Conservation (phyloP, 2,888 invertebrate genomes). For the Serripes groenlandicus region DNA sequence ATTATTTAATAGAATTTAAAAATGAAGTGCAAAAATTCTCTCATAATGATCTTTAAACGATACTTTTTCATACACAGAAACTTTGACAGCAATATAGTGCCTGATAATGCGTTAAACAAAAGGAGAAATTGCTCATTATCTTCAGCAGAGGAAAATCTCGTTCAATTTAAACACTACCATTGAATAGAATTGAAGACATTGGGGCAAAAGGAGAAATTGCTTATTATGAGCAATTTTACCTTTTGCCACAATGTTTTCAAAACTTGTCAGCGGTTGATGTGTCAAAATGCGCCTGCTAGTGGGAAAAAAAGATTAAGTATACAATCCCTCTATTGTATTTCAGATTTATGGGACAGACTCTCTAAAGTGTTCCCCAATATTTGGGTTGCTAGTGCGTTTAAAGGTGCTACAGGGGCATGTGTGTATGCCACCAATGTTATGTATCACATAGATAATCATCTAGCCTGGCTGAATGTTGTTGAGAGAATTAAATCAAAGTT, state of each 20-base stretch:
- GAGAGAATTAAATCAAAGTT: slow-evolving; percentile 79
- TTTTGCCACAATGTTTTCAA: not conserved
- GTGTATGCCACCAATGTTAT: slow-evolving; percentile 90
- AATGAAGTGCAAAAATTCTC: too few species aligned
- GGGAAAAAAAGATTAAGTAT: not conserved
- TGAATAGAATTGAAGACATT: not conserved
- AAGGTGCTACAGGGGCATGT: slow-evolving; percentile 93
- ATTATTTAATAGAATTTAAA: too few species aligned
- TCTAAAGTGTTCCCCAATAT: slow-evolving; percentile 90
- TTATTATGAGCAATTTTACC: not conserved
- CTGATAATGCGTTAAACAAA: too few species aligned
- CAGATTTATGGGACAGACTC: slow-evolving; percentile 89
- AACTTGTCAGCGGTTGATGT: not conserved
- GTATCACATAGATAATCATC: slow-evolving; percentile 91
- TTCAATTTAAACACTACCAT: too few species aligned
- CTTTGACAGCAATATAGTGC: too few species aligned
- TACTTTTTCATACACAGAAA: too few species aligned
- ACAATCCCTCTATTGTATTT: not conserved
- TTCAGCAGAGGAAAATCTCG: too few species aligned
- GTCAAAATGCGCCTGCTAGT: not conserved
- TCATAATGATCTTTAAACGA: too few species aligned
- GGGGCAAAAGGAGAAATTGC: not conserved
- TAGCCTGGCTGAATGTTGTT: slow-evolving; percentile 89
- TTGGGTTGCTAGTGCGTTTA: slow-evolving; percentile 95
- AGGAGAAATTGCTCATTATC: too few species aligned